A percentile compares a stretch with the other conserved stretches of the same genome.
phyloP scores from a whole-genome alignment of 2,888 invertebrate genomes.

The Epinotia nisella region DNA sequence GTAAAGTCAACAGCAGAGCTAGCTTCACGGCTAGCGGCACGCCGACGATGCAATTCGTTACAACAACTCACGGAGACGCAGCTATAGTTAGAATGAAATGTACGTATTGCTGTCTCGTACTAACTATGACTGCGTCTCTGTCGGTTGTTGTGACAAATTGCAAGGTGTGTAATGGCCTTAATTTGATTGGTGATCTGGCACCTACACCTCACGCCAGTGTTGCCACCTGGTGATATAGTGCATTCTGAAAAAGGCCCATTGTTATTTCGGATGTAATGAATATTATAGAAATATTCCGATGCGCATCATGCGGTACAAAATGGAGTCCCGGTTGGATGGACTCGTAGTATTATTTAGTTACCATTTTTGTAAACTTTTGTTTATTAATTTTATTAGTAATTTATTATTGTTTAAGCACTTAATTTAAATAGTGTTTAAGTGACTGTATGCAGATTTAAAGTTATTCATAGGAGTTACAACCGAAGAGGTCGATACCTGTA shows the following conservation, averaged over 20 bases:
- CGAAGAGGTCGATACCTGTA: background rate
- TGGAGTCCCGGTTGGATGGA: conserved; percentile 9
- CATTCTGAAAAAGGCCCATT: background rate
- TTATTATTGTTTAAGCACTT: conserved; percentile 29
- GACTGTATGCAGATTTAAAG: background rate
- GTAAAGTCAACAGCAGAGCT: background rate
- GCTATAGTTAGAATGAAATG: no score
- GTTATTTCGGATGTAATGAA: background rate
- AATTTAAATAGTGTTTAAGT: conserved; percentile 19
- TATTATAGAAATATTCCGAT: background rate
- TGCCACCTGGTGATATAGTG: background rate
- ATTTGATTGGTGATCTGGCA: background rate
- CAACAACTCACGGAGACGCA: no score
- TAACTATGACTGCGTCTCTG: no score
- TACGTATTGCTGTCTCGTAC: no score
- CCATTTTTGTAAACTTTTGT: conserved; percentile 53
- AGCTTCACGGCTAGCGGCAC: no score
- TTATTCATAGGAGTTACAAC: background rate
- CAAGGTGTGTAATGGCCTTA: background rate
- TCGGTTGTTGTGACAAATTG: no score
- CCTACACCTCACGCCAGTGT: background rate
- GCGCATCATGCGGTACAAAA: conserved; percentile 56
- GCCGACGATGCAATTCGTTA: no score
- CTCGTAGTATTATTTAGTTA: conserved; percentile 66
- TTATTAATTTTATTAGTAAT: conserved; percentile 42